phyloP scores from a whole-genome alignment of 2,113 vertebrate species.

The Vimba vimba region DNA sequence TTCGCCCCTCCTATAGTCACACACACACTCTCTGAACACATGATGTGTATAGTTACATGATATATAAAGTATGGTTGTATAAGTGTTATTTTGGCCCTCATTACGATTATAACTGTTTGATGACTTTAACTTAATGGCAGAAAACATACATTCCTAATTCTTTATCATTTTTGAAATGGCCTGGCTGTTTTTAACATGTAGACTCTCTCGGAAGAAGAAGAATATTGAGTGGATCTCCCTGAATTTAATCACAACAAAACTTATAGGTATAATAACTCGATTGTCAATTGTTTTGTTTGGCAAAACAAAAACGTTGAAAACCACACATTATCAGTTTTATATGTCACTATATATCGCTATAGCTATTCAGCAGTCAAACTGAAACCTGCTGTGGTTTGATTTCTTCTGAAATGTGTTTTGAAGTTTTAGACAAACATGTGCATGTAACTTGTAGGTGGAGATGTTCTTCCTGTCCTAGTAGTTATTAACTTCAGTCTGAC shows the following conservation, averaged over 20 bases:
- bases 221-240: neutral
- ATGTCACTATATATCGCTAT: no score
- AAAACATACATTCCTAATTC: neutral
- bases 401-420: neutral
- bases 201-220: neutral
- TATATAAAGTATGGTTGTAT: neutral
- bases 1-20: neutral
- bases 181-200: neutral
- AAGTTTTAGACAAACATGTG: neutral
- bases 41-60: neutral
- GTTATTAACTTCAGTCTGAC: no score
- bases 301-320: neutral
- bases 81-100: neutral
- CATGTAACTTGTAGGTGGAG: no score
- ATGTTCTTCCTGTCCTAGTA: no score
- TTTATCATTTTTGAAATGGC: neutral
- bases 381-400: neutral
- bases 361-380: neutral
- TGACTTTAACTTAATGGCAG: no score
- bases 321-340: neutral
- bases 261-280: neutral
- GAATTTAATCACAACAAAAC: neutral
- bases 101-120: neutral
- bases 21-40: neutral
- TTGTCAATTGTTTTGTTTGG: neutral